Conservation (phyloP, 1,140 invertebrate genomes). For the Oncopodura yosiiana region DNA sequence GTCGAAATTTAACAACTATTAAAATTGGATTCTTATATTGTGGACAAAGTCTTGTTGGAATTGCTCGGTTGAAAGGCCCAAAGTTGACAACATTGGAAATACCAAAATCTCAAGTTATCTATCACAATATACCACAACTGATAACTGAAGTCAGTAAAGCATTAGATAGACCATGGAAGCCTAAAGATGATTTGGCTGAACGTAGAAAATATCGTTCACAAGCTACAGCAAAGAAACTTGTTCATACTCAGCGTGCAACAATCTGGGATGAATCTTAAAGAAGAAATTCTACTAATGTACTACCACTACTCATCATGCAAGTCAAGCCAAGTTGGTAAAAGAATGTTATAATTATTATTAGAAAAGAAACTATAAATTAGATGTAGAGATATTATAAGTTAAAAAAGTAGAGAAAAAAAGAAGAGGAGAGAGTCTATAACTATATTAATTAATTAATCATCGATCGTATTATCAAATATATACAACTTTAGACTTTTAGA, state of each 20-base stretch:
- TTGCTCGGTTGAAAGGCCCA: constrained; percentile 20
- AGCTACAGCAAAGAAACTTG: not conserved
- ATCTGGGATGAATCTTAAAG: constrained; percentile 1
- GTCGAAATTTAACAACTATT: constrained; percentile 19
- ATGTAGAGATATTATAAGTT: too few species aligned
- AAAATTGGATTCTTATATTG: constrained; percentile 23
- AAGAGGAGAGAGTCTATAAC: too few species aligned
- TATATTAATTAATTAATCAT: too few species aligned
- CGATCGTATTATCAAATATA: too few species aligned
- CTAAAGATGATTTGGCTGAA: constrained; percentile 4
- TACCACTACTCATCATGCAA: not conserved
- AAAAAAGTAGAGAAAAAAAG: too few species aligned
- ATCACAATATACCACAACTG: constrained; percentile 9
- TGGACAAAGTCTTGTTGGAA: constrained; percentile 27
- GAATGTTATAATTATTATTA: not conserved
- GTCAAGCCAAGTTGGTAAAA: not conserved
- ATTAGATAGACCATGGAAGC: constrained; percentile 17
- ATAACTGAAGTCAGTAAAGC: constrained; percentile 27
- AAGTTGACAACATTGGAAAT: constrained; percentile 16
- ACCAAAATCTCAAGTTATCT: constrained; percentile 21
- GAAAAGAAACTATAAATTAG: too few species aligned
- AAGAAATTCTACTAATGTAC: not conserved
- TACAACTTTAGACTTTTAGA: too few species aligned
- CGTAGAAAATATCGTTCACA: not conserved
- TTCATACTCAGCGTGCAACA: not conserved